Conservation (phyloP, 1,140 invertebrate species). For the Sogatella furcifera region DNA sequence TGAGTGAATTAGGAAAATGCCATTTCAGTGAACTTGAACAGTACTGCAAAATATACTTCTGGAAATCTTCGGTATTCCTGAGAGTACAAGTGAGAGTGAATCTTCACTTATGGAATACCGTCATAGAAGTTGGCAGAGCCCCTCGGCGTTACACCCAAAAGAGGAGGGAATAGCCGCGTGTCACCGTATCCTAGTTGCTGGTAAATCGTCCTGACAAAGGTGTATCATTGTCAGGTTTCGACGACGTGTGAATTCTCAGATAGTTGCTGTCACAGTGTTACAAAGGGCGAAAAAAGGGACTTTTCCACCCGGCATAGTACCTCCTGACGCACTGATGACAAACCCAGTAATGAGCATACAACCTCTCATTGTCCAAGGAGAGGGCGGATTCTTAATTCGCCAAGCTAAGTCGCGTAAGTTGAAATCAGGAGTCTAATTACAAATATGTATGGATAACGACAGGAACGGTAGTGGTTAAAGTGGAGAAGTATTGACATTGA, state of each 20-base stretch:
- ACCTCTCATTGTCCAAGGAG: neutral
- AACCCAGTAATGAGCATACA: neutral
- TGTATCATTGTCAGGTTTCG: slow-evolving; percentile 3
- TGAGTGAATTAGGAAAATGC: neutral
- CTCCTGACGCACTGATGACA: neutral
- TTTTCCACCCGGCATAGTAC: neutral
- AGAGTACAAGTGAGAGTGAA: neutral
- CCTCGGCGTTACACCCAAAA: neutral
- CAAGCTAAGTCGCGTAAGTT: slow-evolving; percentile 1
- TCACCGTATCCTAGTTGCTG: neutral
- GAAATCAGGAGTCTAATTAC: neutral
- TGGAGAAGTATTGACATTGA: no score
- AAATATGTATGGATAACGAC: slow-evolving; percentile 6
- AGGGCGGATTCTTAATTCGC: neutral
- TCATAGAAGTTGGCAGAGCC: neutral
- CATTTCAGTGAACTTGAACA: neutral
- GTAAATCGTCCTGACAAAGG: neutral
- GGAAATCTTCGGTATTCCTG: slow-evolving; percentile 1
- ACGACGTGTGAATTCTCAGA: neutral
- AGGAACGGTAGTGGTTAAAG: neutral
- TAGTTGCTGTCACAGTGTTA: neutral
- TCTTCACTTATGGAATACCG: neutral
- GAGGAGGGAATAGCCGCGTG: neutral
- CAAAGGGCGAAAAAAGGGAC: neutral
- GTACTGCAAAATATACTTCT: neutral